Conservation (phyloP, 2,888 invertebrate species). For the Ophioninae sp. region DNA sequence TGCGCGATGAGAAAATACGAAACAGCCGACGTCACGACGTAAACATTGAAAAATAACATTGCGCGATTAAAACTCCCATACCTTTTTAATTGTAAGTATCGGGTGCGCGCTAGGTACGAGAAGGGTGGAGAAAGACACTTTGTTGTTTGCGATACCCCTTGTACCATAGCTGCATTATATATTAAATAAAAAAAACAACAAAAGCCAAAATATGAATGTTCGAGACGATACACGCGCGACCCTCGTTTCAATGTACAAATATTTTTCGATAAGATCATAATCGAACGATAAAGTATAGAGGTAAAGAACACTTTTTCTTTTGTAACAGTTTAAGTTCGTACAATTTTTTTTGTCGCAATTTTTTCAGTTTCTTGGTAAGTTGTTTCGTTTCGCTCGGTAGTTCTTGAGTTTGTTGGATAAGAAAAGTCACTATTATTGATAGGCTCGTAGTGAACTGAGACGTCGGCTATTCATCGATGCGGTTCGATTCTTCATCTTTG, state of each 20-base stretch:
- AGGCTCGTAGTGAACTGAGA: conserved; percentile 56
- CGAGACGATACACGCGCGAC: conserved; percentile 71
- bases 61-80: conserved; percentile 34
- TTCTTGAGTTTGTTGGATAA: conserved; percentile 12
- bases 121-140: conserved; percentile 75
- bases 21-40: conserved; percentile 43
- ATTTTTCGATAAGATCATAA: conserved; percentile 76
- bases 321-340: conserved; percentile 3
- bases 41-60: conserved; percentile 29
- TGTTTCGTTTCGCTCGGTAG: not conserved
- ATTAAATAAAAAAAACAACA: conserved; percentile 69
- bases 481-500: conserved; percentile 20
- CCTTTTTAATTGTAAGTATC: conserved; percentile 45
- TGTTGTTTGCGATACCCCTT: conserved; percentile 78
- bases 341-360: not conserved
- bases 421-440: conserved; percentile 24
- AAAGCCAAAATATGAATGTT: conserved; percentile 72
- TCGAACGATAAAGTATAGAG: conserved; percentile 74
- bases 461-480: conserved; percentile 38
- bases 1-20: conserved; percentile 1
- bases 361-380: conserved; percentile 1
- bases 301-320: conserved; percentile 69
- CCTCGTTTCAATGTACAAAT: conserved; percentile 79
- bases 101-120: conserved; percentile 43
- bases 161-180: conserved; percentile 78